Conservation (phyloP, 2,797 vertebrate species). For the Gallinago nigripennis region DNA sequence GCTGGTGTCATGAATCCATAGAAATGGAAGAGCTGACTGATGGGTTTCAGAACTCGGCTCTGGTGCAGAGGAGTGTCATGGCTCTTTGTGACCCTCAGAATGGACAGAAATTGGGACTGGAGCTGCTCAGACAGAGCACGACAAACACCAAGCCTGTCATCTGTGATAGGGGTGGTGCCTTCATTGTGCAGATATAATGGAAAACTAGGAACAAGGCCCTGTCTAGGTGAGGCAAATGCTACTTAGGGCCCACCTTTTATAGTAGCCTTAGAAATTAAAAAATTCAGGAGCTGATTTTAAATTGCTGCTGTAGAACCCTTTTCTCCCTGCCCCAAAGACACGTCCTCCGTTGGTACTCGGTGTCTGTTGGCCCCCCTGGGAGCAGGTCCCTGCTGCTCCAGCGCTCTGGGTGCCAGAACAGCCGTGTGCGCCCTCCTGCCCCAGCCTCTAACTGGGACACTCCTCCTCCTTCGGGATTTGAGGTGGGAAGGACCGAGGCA, state of each 20-base stretch:
- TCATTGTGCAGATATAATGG: not conserved
- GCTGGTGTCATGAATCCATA: not conserved
- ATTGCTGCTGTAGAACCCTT: not conserved
- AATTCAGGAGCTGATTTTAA: not conserved
- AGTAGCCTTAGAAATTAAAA: not conserved
- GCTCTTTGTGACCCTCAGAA: not conserved
- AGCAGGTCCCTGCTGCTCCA: not conserved
- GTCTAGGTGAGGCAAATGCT: too few species aligned
- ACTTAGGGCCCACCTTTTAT: fast-evolving
- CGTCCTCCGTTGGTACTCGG: fast-evolving
- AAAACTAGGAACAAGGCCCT: not conserved
- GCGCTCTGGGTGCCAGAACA: fast-evolving
- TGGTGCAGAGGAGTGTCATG: not conserved
- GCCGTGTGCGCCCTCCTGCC: fast-evolving
- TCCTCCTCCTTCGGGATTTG: fast-evolving
- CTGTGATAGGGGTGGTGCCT: not conserved
- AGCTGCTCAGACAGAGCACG: not conserved
- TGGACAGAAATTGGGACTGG: not conserved
- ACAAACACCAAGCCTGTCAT: not conserved
- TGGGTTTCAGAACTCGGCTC: not conserved
- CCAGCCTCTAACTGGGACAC: fast-evolving
- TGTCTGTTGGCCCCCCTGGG: not conserved
- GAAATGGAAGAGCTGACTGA: not conserved
- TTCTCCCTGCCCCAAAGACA: not conserved
- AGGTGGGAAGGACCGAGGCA: not conserved